phyloP scores from a whole-genome alignment of 2,888 invertebrate species.

The Gari tellinella region DNA sequence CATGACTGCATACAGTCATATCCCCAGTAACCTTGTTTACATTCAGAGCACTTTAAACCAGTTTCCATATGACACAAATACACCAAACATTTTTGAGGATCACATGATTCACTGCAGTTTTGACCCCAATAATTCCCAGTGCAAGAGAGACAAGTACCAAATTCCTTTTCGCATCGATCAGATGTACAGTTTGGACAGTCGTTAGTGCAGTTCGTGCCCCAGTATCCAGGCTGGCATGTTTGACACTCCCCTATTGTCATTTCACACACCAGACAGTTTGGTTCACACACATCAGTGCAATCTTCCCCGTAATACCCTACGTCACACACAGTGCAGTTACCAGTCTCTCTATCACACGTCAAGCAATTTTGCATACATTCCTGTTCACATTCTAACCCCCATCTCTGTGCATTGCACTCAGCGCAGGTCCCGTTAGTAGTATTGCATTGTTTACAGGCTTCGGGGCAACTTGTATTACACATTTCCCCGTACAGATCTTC shows the following conservation, averaged over 20 bases:
- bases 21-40: slow-evolving; percentile 1
- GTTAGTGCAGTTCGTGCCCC: slow-evolving; percentile 17
- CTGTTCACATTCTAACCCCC: slow-evolving; percentile 4
- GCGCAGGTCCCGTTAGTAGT: neutral
- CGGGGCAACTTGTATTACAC: too few relatives aligned
- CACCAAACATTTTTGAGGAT: neutral
- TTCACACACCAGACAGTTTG: slow-evolving; percentile 22
- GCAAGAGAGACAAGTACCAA: neutral
- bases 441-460: too few relatives aligned
- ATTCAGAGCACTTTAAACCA: slow-evolving; percentile 1
- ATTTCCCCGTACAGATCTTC: too few relatives aligned
- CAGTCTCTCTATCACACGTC: slow-evolving; percentile 1
- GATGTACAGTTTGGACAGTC: neutral
- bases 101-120: neutral
- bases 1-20: slow-evolving; percentile 6
- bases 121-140: neutral
- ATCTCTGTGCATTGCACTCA: neutral
- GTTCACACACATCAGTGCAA: slow-evolving; percentile 21
- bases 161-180: neutral
- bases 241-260: slow-evolving; percentile 10
- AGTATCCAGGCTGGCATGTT: slow-evolving; percentile 4
- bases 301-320: neutral
- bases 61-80: neutral
- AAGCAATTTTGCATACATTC: neutral
- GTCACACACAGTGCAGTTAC: slow-evolving; percentile 14